These are phyloP conservation scores for Enteromius fasciolatus DNA, from an alignment of 2,797 vertebrate species.

Conservation along the genomic window DNA sequence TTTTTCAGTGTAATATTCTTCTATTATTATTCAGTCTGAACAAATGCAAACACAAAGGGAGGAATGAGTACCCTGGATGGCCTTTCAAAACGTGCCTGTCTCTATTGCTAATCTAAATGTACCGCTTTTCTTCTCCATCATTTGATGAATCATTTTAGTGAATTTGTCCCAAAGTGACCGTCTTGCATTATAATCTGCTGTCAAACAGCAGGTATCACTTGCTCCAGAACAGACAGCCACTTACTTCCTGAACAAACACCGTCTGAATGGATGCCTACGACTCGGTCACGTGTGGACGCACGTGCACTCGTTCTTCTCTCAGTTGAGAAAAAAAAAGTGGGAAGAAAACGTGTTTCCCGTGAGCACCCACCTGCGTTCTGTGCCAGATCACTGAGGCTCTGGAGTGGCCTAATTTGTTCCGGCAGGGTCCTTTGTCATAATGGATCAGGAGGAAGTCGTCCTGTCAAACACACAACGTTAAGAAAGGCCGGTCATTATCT, in stretches of 20 bases:
- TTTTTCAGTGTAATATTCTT: not conserved
- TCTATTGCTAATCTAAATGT: not conserved
- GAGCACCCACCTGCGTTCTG: constrained; percentile 81
- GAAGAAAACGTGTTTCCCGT: not conserved
- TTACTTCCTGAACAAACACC: constrained; percentile 18
- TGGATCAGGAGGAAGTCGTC: constrained; percentile 89
- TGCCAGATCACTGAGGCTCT: constrained; percentile 89
- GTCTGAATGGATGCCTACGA: constrained; percentile 21
- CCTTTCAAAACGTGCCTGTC: not conserved
- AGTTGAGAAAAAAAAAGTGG: constrained; percentile 13
- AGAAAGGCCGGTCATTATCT: not conserved
- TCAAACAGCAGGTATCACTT: constrained; percentile 21
- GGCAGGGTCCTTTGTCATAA: constrained; percentile 87
- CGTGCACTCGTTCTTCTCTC: constrained; percentile 58
- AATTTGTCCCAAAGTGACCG: not conserved
- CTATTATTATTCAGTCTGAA: constrained; percentile 6
- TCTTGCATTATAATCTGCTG: not conserved
- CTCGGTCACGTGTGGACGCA: constrained; percentile 35
- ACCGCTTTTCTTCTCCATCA: constrained; percentile 1
- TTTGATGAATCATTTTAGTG: constrained; percentile 1
- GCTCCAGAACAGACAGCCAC: constrained; percentile 11
- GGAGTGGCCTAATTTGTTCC: constrained; percentile 87
- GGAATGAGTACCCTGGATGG: not conserved
- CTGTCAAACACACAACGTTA: constrained; percentile 70
- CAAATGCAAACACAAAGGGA: not conserved